Percentiles rank a stretch among this genome's conserved stretches.
phyloP scores from a whole-genome alignment of 2,888 invertebrate species.

The Tetranychus truncatus region DNA sequence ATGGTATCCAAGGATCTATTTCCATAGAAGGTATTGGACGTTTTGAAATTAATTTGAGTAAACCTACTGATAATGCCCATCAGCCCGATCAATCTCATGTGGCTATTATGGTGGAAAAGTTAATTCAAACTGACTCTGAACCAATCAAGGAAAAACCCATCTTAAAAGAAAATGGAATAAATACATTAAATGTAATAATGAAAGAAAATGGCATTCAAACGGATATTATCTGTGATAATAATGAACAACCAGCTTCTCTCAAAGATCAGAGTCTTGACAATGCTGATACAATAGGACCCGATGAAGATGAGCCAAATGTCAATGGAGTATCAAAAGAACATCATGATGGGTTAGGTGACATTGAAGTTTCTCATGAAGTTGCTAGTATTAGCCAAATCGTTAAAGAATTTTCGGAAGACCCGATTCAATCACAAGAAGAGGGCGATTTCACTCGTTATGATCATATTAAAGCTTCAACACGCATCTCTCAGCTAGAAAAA shows the following conservation, averaged over 20 bases:
- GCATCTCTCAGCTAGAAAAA: not conserved
- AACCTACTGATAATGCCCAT: not conserved
- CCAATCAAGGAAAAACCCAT: not conserved
- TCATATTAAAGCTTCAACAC: not conserved
- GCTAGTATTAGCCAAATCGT: not conserved
- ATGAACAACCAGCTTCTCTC: not conserved
- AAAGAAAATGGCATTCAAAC: not conserved
- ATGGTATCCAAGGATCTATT: slow-evolving; percentile 9
- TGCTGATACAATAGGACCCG: not conserved
- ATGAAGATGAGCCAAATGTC: not conserved
- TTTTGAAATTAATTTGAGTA: slow-evolving; percentile 3
- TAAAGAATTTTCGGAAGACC: not conserved
- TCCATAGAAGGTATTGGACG: slow-evolving; percentile 7
- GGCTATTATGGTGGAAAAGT: not conserved
- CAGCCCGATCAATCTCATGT: not conserved
- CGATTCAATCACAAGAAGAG: not conserved
- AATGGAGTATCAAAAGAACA: not conserved
- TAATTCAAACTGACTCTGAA: not conserved
- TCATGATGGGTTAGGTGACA: not conserved
- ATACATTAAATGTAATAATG: not conserved
- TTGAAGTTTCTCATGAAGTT: not conserved
- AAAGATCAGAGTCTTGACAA: not conserved
- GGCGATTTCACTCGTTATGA: not conserved
- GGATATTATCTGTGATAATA: not conserved
- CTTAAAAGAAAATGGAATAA: not conserved